Evolutionary conservation across 2,888 invertebrate genomes (phyloP), one percentile per base, ranked within the genome.

Genomic region (Dryococelus australis): DNA sequence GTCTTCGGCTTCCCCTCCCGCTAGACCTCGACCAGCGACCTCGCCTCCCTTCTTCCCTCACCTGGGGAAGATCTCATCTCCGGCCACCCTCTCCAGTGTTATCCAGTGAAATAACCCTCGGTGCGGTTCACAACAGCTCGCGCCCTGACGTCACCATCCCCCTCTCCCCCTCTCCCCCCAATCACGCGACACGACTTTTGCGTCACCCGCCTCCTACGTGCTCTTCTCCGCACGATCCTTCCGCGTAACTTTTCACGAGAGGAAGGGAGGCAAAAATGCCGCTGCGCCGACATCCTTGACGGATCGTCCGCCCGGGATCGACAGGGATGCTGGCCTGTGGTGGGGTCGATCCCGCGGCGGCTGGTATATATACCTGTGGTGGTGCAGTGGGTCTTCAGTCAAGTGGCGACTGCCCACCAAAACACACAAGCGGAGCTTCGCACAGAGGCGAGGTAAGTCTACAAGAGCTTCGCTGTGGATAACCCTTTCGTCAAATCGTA

Each of bases 361-460:
- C 83, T 20, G 43, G 83, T 83, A 83, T 83, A 83, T 10, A 83
- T 83, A 83, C 27, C n/a, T 13, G 83, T 24, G 20, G 43, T 83
- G 83, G 83, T 83, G 83, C 20, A 43, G 43, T 83, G 6, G 28
- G 24, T 26, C 27, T 28, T 28, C 83, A 83, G 83, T 83, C 83
- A 9, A 83, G 83, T 83, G 83, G 10, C 35, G 83, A 83, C 83
- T 83, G 28, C 83, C 26, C 28, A 24, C 83, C 26, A 13, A 35
- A 8, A 83, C 13, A 83, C 35, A 83, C 86, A 86, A 86, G 80
- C 47, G 86, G 86, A 86, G 86, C 86, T 80, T 86, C 86, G 35
- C 81, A n/a, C 13, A n/a, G 16, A 35, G 47, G 86, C 81, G 86
- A 86, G 86, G 86, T 86, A 83, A 86, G 86, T 28, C 13, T 8